These are phyloP conservation scores for Astreopora myriophthalma DNA, from an alignment of 64 coral and sea anemone genomes.

Conservation along the genomic window DNA sequence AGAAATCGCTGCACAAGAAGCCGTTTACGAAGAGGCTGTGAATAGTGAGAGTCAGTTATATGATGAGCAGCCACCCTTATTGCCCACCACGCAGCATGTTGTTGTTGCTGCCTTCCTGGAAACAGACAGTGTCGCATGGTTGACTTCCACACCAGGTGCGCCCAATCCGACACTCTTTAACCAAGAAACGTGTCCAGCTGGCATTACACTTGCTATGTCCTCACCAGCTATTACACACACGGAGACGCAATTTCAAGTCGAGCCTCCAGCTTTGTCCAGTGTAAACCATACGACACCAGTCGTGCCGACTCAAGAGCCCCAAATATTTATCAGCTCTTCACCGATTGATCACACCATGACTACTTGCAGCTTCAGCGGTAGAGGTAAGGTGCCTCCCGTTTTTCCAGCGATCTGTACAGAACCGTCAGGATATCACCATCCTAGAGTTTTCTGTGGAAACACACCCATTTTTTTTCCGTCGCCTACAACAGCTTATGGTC, in stretches of 20 bases:
- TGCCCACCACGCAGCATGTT: constrained; percentile 18
- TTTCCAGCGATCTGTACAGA: not conserved
- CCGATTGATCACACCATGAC: not conserved
- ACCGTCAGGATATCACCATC: not conserved
- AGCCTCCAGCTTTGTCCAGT: no score
- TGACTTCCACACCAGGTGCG: not conserved
- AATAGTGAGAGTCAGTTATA: not conserved
- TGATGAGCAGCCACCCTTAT: not conserved
- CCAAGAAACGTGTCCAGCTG: not conserved
- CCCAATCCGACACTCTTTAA: not conserved
- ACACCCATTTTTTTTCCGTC: constrained; percentile 11
- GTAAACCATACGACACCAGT: no score
- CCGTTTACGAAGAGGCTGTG: constrained; percentile 39
- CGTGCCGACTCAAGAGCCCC: not conserved
- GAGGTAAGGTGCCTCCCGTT: not conserved
- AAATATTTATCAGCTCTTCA: not conserved
- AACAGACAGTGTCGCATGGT: not conserved
- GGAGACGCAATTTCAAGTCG: no score
- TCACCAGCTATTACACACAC: not conserved
- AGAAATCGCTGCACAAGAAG: constrained; percentile 60
- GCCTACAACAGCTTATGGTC: not conserved
- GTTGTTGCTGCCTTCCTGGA: not conserved
- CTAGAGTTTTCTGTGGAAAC: constrained; percentile 25
- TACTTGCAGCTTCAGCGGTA: not conserved
- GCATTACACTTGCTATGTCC: not conserved